These are phyloP conservation scores for Ophion slaviceki DNA, from an alignment of 2,888 invertebrate genomes.

Conservation along the genomic window DNA sequence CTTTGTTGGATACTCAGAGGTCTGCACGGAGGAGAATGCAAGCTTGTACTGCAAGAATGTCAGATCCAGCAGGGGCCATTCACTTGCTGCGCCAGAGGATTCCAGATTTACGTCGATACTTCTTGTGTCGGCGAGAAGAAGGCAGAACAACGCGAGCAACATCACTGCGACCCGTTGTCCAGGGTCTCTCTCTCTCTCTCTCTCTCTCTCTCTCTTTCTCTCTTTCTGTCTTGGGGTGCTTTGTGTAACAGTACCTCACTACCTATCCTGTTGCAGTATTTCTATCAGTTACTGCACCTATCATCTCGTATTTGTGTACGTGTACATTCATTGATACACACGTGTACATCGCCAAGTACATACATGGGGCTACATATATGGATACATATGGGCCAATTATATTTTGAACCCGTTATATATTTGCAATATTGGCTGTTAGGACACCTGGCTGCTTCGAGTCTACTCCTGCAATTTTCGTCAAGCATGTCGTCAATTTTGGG, in stretches of 20 bases:
- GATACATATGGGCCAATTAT: no score
- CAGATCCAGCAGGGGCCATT: conserved; percentile 43
- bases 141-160: conserved; percentile 54
- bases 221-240: conserved; percentile 37
- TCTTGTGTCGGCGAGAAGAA: conserved; percentile 52
- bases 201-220: background rate
- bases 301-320: conserved; percentile 18
- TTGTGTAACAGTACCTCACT: conserved; percentile 55
- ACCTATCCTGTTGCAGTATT: conserved; percentile 51
- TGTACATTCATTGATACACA: background rate
- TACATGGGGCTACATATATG: no score
- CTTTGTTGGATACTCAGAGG: conserved; percentile 27
- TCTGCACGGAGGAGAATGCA: conserved; percentile 24
- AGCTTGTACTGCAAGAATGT: conserved; percentile 31
- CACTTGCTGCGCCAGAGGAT: conserved; percentile 64
- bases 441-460: background rate
- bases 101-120: conserved; percentile 71
- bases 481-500: background rate
- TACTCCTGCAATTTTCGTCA: background rate
- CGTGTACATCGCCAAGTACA: no score
- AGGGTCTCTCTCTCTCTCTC: conserved; percentile 9
- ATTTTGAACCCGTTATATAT: no score
- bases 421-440: background rate
- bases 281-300: conserved; percentile 54
- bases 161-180: conserved; percentile 53